Conservation (phyloP, 2,797 vertebrate species). For the Xiphophorus birchmanni region DNA sequence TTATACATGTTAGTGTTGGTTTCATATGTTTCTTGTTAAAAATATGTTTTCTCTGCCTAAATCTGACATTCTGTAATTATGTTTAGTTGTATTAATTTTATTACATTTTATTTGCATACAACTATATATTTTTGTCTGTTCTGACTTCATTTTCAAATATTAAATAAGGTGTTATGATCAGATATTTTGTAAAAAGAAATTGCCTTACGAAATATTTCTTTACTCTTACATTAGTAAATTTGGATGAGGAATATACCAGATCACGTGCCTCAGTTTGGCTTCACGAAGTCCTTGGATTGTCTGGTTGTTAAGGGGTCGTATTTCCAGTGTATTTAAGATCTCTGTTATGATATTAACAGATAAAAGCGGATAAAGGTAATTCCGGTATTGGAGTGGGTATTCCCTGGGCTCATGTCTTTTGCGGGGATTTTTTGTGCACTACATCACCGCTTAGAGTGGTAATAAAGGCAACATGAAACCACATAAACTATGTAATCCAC, state of each 20-base stretch:
- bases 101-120: no score
- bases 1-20: no score
- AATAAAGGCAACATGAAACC: constrained; percentile 27
- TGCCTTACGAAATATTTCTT: background rate
- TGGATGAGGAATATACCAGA: background rate
- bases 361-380: background rate
- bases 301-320: background rate
- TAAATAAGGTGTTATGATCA: background rate
- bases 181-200: background rate
- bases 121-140: no score
- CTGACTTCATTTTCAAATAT: no score
- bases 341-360: background rate
- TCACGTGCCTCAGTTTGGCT: background rate
- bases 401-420: constrained; percentile 32
- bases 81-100: no score
- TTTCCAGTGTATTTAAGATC: background rate
- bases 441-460: constrained; percentile 12
- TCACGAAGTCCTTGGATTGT: background rate
- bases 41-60: no score
- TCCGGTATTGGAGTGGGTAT: constrained; percentile 33
- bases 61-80: no score
- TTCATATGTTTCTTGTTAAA: no score
- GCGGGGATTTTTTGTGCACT: background rate
- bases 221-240: background rate
- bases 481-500: constrained; percentile 11